A percentile compares a stretch with the other conserved stretches of the same genome.
These are phyloP conservation scores for Apamea crenata DNA, from an alignment of 2,888 invertebrate genomes.

Conservation along the genomic window DNA sequence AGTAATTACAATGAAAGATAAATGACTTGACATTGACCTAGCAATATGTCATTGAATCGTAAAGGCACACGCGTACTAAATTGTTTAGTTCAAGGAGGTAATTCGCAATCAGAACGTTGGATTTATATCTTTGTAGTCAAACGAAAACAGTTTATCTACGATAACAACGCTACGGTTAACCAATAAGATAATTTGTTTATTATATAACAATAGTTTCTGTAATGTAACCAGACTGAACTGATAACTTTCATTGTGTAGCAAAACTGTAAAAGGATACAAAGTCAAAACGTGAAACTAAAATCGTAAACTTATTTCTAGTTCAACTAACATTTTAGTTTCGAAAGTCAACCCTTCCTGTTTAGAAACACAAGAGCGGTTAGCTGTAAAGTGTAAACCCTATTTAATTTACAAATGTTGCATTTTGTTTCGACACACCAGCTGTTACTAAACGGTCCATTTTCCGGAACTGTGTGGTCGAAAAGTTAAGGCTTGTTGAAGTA, in stretches of 20 bases:
- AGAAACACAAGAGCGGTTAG: slow-evolving; percentile 20
- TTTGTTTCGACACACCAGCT: slow-evolving; percentile 38
- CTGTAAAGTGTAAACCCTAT: slow-evolving; percentile 10
- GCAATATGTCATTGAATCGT: slow-evolving; percentile 12
- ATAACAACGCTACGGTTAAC: slow-evolving; percentile 1
- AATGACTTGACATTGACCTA: slow-evolving; percentile 25
- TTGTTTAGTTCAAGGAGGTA: slow-evolving; percentile 2
- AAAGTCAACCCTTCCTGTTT: slow-evolving; percentile 33
- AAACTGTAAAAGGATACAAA: slow-evolving; percentile 5
- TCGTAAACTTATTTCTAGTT: slow-evolving; percentile 21
- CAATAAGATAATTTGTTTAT: slow-evolving; percentile 12
- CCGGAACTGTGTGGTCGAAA: slow-evolving; percentile 43
- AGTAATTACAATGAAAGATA: neutral
- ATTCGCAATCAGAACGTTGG: slow-evolving; percentile 5
- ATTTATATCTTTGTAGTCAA: slow-evolving; percentile 24
- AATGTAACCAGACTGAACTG: neutral
- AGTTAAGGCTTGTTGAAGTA: slow-evolving; percentile 31
- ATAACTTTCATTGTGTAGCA: neutral
- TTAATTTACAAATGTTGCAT: slow-evolving; percentile 52
- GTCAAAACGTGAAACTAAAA: slow-evolving; percentile 14
- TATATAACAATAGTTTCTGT: neutral
- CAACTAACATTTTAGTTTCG: slow-evolving; percentile 33
- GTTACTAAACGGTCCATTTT: slow-evolving; percentile 36
- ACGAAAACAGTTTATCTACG: slow-evolving; percentile 11
- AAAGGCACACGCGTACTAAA: neutral